Conservation (phyloP, 2,113 vertebrate genomes). For the Phocoena phocoena region DNA sequence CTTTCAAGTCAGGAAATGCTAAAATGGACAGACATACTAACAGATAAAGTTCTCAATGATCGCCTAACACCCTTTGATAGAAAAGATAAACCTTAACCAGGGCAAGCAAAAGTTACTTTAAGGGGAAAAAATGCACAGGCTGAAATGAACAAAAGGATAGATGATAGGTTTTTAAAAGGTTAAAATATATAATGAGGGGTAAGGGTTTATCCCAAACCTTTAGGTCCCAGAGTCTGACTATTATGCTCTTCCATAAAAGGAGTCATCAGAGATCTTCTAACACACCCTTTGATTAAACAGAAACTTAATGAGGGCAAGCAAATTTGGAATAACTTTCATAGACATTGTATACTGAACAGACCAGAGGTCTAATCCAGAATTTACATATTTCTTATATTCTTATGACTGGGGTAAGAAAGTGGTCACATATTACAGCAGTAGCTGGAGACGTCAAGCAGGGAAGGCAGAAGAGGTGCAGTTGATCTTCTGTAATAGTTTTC, state of each 20-base stretch:
- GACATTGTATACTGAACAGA: not conserved
- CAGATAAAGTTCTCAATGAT: not conserved
- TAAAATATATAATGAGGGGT: not conserved
- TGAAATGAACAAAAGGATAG: slow-evolving; percentile 22
- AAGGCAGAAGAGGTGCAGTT: not conserved
- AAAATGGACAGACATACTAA: not conserved
- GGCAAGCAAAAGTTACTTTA: slow-evolving; percentile 24
- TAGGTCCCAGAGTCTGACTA: not conserved
- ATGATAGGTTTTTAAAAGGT: not conserved
- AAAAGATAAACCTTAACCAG: not conserved
- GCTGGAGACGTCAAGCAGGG: slow-evolving; percentile 1
- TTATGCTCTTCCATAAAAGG: not conserved
- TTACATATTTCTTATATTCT: not conserved
- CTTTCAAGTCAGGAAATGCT: not conserved
- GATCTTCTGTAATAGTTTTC: slow-evolving; percentile 15
- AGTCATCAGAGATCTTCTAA: not conserved
- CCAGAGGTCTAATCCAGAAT: not conserved
- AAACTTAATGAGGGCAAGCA: not conserved
- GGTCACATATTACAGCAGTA: not conserved
- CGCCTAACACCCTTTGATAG: not conserved
- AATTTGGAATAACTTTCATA: slow-evolving; percentile 32
- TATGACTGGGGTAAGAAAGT: not conserved
- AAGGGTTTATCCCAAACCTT: not conserved
- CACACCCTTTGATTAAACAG: not conserved
- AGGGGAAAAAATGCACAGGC: not conserved